Base-by-base conservation (phyloP, 92 coral and sea anemone genomes). In the Muricea muricata region DNA sequence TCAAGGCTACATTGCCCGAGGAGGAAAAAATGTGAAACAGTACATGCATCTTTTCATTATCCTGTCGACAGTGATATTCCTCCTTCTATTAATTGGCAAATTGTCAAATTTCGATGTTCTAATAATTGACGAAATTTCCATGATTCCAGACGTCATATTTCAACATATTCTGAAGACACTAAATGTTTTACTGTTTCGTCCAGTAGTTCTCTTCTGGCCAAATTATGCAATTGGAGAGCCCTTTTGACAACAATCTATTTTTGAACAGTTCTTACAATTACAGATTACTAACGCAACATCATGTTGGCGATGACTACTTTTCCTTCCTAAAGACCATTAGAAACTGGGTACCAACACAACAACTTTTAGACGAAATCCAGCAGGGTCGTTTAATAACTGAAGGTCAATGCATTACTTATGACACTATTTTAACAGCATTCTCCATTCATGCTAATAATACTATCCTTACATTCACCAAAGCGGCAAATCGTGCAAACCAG, bases 51-150 rank as follows among this genome's bases (percentile, higher is more conserved):
- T 8, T 77, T 77, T 26, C 83, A 24, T 50, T 23, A 24, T 48
- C 73, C 83, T 7, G 65, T 26, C 23, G 83, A 48, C 12, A 7
- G 13, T 21, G 39, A 28, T 28, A 28, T 0, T 12, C 4, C 33
- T 8, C 73, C 73, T 11, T 30, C 33, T 1, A 26, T 77, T 6
- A 77, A 77, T 35, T 77, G 83, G 83, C 24, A n/a, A 28, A 8
- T n/a, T 77, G 32, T 12, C 83, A 1, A 28, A 28, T 12, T 55
- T 46, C 41, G 83, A 77, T 61, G 1, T 77, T 21, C 12, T 77
- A 28, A 28, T 77, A 14, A 48, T 77, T 46, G 83, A 77, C 41
- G 83, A 77, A 61, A 28, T 77, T 26, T 77, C 83, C 30, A 50
- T 77, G 83, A 41, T 77, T n/a, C 39, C 83, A 12, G 13, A 48